Percentiles rank a stretch among this genome's conserved stretches.
Conservation (phyloP, 2,888 invertebrate genomes). For the Pseudococcus longispinus region DNA sequence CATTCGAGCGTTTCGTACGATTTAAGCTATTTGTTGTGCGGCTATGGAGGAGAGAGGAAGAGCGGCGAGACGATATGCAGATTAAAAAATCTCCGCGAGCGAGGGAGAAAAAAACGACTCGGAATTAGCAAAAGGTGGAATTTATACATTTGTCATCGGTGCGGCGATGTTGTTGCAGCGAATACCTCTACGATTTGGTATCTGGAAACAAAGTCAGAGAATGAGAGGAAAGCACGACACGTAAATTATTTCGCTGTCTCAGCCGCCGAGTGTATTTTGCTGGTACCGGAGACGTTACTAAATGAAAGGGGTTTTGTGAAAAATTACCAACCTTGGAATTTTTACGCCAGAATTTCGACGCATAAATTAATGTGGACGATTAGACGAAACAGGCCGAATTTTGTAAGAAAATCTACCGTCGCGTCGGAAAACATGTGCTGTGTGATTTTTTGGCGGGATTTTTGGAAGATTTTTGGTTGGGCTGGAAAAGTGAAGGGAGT, state of each 20-base stretch:
- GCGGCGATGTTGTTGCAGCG: background rate
- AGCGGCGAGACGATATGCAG: background rate
- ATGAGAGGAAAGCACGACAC: background rate
- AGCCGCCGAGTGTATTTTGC: background rate
- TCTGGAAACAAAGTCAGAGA: background rate
- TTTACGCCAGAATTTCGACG: background rate
- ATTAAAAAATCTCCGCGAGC: constrained; percentile 34
- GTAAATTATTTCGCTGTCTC: background rate
- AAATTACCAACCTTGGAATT: background rate
- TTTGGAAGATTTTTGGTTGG: background rate
- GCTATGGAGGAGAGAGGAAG: background rate
- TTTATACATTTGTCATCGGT: constrained; percentile 35
- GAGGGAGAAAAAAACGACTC: constrained; percentile 11
- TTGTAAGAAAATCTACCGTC: background rate
- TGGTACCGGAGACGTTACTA: background rate
- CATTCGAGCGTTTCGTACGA: constrained; percentile 28
- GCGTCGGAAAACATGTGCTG: background rate
- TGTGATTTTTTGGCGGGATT: background rate
- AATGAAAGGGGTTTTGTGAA: constrained; percentile 19
- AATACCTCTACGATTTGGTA: background rate
- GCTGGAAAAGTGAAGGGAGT: too few species aligned
- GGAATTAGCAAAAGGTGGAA: constrained; percentile 36
- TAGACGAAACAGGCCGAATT: background rate
- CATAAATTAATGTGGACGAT: background rate
- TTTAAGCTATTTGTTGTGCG: background rate